Base-by-base conservation (phyloP, 2,888 invertebrate species). In the Habrosyne pyritoides region DNA sequence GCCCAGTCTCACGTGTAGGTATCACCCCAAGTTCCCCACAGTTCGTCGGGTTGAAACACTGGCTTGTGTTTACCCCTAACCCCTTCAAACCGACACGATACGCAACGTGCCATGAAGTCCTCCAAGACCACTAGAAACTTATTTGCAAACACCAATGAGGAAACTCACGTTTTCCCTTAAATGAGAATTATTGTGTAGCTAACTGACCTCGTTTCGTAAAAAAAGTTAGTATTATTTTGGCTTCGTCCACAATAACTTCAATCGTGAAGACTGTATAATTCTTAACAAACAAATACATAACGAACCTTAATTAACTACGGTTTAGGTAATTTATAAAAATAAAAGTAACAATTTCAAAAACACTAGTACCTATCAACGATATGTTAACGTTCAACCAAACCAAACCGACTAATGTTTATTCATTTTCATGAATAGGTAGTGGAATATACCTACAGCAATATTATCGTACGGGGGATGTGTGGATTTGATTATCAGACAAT, bases 71-170 rank as follows among this genome's bases (percentile, higher is more conserved):
- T 85, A 76, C 73, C 64, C 73, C 53, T 67, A 81, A 85, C 83
- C 80, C 79, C 83, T 88, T 80, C 74, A 79, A 78, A 75, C 69
- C 64, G 59, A 57, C 58, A 60, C 70, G 60, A 60, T 60, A 70
- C 71, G 69, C 81, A 86, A 87, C 88, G 86, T 85, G 87, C 81
- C 79, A 60, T 64, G 77, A 84, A 86, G 74, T 83, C 82, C 84
- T 79, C 73, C 74, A 79, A 84, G 81, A 68, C 74, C 74, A 74
- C 80, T 77, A 65, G 63, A 79, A 88, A 88, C 81, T 88, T 84
- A 69, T 72, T 80, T 73, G 71, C 61, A 59, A 70, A n/a, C n/a
- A n/a, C n/a, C n/a, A n/a, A n/a, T n/a, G n/a, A n/a, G n/a, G n/a
- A n/a, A n/a, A 77, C 71, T 83, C 86, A 87, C 89, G 88, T 87